Base-by-base conservation (phyloP, 2,113 vertebrate species). In the Cebus imitator region DNA sequence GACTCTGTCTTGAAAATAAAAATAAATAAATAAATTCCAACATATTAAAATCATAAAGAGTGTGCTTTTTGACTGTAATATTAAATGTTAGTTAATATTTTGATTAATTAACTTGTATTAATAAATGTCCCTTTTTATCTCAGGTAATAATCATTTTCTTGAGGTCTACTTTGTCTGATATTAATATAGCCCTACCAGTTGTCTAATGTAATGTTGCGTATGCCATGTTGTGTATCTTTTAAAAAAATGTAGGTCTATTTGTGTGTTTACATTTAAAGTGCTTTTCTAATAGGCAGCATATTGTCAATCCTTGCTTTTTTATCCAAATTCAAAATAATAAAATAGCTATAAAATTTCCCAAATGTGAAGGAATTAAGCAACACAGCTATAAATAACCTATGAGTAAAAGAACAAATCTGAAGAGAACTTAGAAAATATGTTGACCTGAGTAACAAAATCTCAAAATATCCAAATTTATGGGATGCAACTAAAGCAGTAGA, bases 361-460 rank as follows among this genome's bases (percentile, higher is more conserved):
- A 90, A 66, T 89, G 91, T 48, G 90, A 80, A 80, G 37, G 89
- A 96, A 93, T 96, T 90, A 88, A 95, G 86, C 76, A 87, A 80
- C 30, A 92, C 17, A 89, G 4, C 66, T 90, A 48, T 80, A 91
- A 96, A 94, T 85, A 80, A 84, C 25, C 70, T 84, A 94, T 21
- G 14, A 43, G 43, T 83, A 35, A 92, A 93, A 90, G 7, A 90
- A 64, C 61, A 96, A 91, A 75, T 91, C 83, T 55, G 68, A 96
- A 91, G 40, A 27, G 17, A 88, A 76, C 90, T 70, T 85, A 82
- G 5, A 95, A 96, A 92, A 87, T 83, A 95, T 35, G 6, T 66
- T 87, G 14, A 95, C 87, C 2, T 90, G n/a, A 95, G 52, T 79
- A 89, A 84, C 80, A 45, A 95, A 89, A 91, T 72, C 18, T 91